A percentile compares a stretch with the other conserved stretches of the same genome.
Conservation (phyloP, 2,113 vertebrate genomes). For the Gila orcuttii region DNA sequence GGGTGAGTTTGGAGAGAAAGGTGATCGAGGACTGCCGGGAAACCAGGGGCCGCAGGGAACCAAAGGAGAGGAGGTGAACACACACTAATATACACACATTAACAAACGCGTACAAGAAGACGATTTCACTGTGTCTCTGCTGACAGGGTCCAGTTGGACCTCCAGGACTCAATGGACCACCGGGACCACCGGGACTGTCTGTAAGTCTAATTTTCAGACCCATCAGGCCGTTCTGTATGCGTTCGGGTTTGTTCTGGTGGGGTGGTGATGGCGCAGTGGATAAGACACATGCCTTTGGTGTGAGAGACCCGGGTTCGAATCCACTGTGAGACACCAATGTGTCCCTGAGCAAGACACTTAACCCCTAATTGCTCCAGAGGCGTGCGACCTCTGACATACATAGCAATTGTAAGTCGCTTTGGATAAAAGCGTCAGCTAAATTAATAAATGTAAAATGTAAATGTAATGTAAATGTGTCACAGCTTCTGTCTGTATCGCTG, state of each 20-base stretch:
- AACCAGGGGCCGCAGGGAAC: slow-evolving; percentile 86
- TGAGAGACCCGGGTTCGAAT: no score
- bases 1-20: slow-evolving; percentile 95
- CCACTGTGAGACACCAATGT: no score
- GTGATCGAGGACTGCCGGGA: slow-evolving; percentile 91
- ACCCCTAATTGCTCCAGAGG: no score
- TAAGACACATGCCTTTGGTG: no score
- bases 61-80: slow-evolving; percentile 91
- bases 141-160: slow-evolving; percentile 85
- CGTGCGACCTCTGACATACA: no score
- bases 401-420: no score
- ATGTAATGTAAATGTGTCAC: no score
- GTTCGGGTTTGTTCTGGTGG: not conserved
- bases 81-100: slow-evolving; percentile 12
- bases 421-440: no score
- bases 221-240: not conserved
- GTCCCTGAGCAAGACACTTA: no score
- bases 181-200: slow-evolving; percentile 69
- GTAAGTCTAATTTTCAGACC: slow-evolving; percentile 74
- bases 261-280: no score
- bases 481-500: not conserved
- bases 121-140: not conserved
- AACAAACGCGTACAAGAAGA: not conserved
- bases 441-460: no score
- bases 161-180: not conserved